These are phyloP conservation scores for Clivina fossor DNA, from an alignment of 2,888 invertebrate genomes.

Conservation along the genomic window DNA sequence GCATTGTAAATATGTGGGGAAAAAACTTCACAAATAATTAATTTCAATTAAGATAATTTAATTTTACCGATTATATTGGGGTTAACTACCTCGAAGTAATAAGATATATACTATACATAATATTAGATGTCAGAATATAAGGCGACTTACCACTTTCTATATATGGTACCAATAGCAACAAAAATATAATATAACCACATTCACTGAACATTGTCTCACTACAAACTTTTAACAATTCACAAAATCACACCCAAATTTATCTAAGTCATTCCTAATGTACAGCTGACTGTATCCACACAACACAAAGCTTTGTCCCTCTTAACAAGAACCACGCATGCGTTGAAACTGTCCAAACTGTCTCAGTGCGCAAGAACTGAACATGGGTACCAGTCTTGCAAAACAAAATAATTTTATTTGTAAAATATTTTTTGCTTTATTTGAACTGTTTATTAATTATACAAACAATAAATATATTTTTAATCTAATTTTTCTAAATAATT, in stretches of 20 bases:
- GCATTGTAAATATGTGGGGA: no score
- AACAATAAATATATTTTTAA: neutral
- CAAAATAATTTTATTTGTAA: neutral
- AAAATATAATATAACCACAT: constrained; percentile 68
- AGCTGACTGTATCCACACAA: constrained; percentile 61
- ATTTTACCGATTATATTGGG: no score
- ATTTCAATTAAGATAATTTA: no score
- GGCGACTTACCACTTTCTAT: constrained; percentile 70
- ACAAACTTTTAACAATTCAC: constrained; percentile 45
- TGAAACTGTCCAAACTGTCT: constrained; percentile 9
- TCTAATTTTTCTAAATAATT: neutral
- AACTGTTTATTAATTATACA: neutral
- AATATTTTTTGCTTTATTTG: neutral
- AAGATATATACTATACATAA: constrained; percentile 22
- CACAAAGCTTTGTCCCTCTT: constrained; percentile 63
- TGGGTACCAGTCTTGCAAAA: constrained; percentile 14
- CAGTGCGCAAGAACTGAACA: constrained; percentile 19
- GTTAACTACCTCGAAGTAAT: constrained; percentile 24
- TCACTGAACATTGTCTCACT: constrained; percentile 62
- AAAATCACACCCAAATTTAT: constrained; percentile 47
- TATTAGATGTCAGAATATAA: constrained; percentile 22
- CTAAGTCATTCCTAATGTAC: constrained; percentile 60
- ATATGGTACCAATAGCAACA: constrained; percentile 68
- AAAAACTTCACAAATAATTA: no score
- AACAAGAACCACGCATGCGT: constrained; percentile 59